These are phyloP conservation scores for Bhutanitis thaidina DNA, from an alignment of 2,888 invertebrate species.

Conservation along the genomic window DNA sequence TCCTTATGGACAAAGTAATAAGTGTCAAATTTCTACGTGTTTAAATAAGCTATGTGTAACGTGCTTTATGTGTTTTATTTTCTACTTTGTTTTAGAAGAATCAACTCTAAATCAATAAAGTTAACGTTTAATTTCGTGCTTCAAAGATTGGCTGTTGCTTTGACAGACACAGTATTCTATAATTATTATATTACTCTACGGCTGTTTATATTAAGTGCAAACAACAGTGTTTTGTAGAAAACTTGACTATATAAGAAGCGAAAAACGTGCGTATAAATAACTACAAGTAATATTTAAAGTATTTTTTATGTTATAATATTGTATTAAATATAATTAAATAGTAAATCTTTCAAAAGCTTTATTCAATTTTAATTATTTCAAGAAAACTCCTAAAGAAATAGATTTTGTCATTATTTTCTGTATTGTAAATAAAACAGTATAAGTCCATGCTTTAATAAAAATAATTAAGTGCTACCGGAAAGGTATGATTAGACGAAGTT, in stretches of 20 bases:
- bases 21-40: slow-evolving; percentile 5
- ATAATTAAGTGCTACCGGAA: neutral
- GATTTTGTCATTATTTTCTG: neutral
- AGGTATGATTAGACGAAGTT: slow-evolving; percentile 15
- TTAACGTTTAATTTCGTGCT: slow-evolving; percentile 12
- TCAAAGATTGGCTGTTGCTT: neutral
- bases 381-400: too few relatives aligned
- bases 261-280: slow-evolving; percentile 8
- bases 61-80: too few relatives aligned
- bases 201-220: neutral
- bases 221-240: neutral
- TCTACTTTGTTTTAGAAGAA: slow-evolving; percentile 2
- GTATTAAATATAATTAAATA: neutral
- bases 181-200: neutral
- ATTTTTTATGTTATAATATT: neutral
- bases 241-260: slow-evolving; percentile 7
- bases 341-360: neutral
- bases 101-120: neutral
- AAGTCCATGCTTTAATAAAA: slow-evolving; percentile 13
- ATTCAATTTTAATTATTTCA: neutral
- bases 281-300: slow-evolving; percentile 4
- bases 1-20: slow-evolving; percentile 3
- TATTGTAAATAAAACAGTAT: slow-evolving; percentile 7
- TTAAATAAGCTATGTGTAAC: neutral
- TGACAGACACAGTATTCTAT: neutral